phyloP scores from a whole-genome alignment of 2,888 invertebrate species.

The Rosalia funebris region DNA sequence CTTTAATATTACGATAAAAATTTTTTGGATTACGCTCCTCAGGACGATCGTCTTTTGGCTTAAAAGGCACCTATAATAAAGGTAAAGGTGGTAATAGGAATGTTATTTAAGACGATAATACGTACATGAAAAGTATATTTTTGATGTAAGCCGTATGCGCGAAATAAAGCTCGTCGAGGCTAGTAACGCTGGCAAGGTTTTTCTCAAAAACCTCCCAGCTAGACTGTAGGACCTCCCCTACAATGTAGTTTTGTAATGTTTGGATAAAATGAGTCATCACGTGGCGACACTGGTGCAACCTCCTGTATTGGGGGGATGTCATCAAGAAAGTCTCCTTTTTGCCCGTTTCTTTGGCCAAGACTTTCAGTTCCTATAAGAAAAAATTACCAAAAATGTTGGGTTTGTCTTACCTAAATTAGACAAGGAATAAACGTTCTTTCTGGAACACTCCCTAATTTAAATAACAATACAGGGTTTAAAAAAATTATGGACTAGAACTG shows the following conservation, averaged over 20 bases:
- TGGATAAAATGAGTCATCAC: constrained; percentile 81
- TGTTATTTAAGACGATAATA: constrained; percentile 23
- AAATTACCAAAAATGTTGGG: too few relatives aligned
- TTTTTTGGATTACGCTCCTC: constrained; percentile 75
- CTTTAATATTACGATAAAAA: constrained; percentile 77
- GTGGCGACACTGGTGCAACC: constrained; percentile 77
- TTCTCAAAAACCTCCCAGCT: constrained; percentile 81
- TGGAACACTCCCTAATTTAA: too few relatives aligned
- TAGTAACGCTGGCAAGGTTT: constrained; percentile 72
- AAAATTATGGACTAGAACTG: too few relatives aligned
- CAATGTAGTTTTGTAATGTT: constrained; percentile 80
- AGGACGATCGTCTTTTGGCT: constrained; percentile 77
- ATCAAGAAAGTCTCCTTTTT: constrained; percentile 64
- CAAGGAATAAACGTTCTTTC: too few relatives aligned
- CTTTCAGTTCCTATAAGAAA: constrained; percentile 69
- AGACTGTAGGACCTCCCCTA: constrained; percentile 78
- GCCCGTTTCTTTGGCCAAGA: constrained; percentile 55
- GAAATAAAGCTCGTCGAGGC: constrained; percentile 78
- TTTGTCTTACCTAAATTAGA: too few relatives aligned
- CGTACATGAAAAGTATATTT: constrained; percentile 74
- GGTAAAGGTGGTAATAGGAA: not conserved
- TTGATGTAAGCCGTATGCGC: constrained; percentile 80
- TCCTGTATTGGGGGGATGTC: constrained; percentile 75
- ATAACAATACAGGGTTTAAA: too few relatives aligned
- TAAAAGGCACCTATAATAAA: constrained; percentile 71